phyloP scores from a whole-genome alignment of 2,113 vertebrate genomes.

The Chrysemys picta region DNA sequence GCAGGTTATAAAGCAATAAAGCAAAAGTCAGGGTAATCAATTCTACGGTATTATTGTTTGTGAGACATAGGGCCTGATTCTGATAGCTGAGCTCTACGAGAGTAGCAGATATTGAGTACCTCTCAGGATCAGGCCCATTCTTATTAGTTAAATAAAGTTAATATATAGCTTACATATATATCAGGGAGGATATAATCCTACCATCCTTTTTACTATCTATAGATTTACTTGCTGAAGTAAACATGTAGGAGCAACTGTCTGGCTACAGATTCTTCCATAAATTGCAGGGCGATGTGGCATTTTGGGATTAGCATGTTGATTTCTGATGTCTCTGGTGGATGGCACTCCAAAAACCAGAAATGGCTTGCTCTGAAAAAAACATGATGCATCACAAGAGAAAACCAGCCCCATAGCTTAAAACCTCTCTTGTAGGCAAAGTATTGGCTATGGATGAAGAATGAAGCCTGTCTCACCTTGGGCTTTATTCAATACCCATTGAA shows the following conservation, averaged over 20 bases:
- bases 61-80: not conserved
- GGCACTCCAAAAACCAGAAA: not conserved
- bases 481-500: not conserved
- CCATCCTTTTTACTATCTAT: not conserved
- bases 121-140: not conserved
- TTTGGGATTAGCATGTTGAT: not conserved
- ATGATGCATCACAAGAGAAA: not conserved
- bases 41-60: not conserved
- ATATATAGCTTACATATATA: not conserved
- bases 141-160: not conserved
- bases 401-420: not conserved
- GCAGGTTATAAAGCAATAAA: not conserved
- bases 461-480: not conserved
- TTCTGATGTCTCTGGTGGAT: not conserved
- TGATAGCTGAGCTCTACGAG: not conserved
- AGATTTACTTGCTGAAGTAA: not conserved
- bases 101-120: not conserved
- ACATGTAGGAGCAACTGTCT: not conserved
- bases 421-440: not conserved
- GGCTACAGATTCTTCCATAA: not conserved
- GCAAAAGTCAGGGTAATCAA: too few relatives aligned
- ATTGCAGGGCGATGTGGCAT: not conserved
- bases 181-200: not conserved
- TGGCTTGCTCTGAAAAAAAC: rapidly evolving
- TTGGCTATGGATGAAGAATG: not conserved